Evolutionary conservation across 2,888 invertebrate genomes (phyloP), one percentile per base, ranked within the genome.

Genomic region (Argynnis bischoffii): DNA sequence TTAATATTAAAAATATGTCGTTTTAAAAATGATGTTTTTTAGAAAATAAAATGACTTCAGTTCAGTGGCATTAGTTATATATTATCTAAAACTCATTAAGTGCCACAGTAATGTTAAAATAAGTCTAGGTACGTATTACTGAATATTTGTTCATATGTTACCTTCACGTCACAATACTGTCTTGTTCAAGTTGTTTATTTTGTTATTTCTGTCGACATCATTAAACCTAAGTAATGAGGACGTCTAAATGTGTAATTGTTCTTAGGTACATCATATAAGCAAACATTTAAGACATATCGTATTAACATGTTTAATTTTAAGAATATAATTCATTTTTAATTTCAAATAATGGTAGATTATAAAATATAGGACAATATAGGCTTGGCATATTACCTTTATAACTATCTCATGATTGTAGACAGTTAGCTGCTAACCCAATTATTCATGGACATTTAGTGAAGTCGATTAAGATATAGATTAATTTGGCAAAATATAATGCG

Each of bases 131-230:
- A 31, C 26, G 15, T 16, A 26, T 26, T 26, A 41, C 48, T 14
- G 55, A 51, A 31, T 63, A 46, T 63, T 63, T 67, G 57, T 67
- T 50, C 56, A 63, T 56, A 53, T 67, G 63, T 66, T 55, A 55
- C 56, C 63, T 56, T 67, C 56, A 51, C 50, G 51, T 63, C 50
- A 63, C 35, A 35, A 31, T 15, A 66, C 18, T 18, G 46, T 66
- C 47, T 46, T 56, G 18, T 56, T 51, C 21, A 53, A 56, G 14
- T 53, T 65, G 53, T 59, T 65, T 59, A 47, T 65, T 54, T 47
- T 57, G 53, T 47, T 21, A 59, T 18, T 65, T 21, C 63, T 57
- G 56, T 64, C 59, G 59, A 66, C 59, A 59, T 55, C 31, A 59
- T 65, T 63, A n/a, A 51, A 53, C 18, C 35, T 54, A 46, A 51